These are phyloP conservation scores for Salvator merianae DNA, from an alignment of 2,113 vertebrate genomes.

Conservation along the genomic window DNA sequence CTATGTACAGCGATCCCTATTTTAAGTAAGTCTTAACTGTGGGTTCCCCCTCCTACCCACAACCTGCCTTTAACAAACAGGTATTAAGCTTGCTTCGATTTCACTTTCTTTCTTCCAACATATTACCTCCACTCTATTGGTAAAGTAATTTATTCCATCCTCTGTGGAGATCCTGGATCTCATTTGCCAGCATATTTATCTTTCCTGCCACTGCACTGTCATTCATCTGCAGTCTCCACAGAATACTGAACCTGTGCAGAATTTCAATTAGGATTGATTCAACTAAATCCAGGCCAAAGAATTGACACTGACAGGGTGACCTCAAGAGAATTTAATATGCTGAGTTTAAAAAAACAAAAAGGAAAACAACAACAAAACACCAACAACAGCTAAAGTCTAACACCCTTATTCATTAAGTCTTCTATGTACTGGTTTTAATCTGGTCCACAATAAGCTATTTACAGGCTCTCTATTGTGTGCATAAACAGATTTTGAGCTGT, in stretches of 20 bases:
- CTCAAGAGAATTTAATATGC: slow-evolving; percentile 75
- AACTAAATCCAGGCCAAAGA: slow-evolving; percentile 80
- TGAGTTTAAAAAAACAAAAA: slow-evolving; percentile 45
- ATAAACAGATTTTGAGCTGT: slow-evolving; percentile 55
- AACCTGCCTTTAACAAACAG: slow-evolving; percentile 67
- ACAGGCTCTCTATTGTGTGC: slow-evolving; percentile 36
- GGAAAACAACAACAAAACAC: neutral
- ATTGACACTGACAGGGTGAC: slow-evolving; percentile 76
- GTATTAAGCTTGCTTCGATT: slow-evolving; percentile 76
- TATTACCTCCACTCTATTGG: slow-evolving; percentile 78
- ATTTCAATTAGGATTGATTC: slow-evolving; percentile 87
- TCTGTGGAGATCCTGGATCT: slow-evolving; percentile 80
- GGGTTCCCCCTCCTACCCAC: slow-evolving; percentile 42
- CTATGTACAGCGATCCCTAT: slow-evolving; percentile 53
- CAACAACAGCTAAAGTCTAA: slow-evolving; percentile 44
- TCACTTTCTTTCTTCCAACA: slow-evolving; percentile 75
- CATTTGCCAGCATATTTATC: slow-evolving; percentile 86
- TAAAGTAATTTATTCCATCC: slow-evolving; percentile 85
- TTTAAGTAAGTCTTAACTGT: slow-evolving; percentile 69
- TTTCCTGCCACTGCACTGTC: slow-evolving; percentile 82
- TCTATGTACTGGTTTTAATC: slow-evolving; percentile 51
- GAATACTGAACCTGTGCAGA: slow-evolving; percentile 79
- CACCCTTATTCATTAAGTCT: slow-evolving; percentile 57
- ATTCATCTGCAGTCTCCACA: slow-evolving; percentile 81
- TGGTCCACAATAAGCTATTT: slow-evolving; percentile 36